Evolutionary conservation across 2,113 vertebrate genomes (phyloP).

Genomic region (Protobothrops flavoviridis): DNA sequence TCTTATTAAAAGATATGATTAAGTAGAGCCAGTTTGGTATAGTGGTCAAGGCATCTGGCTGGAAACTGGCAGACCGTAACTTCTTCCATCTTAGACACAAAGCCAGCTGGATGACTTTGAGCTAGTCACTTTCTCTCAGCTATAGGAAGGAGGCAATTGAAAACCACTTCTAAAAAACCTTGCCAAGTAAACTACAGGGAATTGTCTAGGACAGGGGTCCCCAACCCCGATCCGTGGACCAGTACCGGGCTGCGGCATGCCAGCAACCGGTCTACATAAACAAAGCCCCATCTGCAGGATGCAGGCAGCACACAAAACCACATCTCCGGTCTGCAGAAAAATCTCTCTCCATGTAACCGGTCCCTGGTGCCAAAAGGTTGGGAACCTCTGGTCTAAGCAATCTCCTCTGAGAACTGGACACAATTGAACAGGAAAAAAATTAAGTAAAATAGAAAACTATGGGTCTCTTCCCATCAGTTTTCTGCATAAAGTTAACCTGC

Average conservation of each 20-base stretch:
- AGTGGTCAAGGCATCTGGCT: no score
- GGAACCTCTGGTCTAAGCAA: background rate
- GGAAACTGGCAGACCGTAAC: no score
- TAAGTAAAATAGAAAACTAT: background rate
- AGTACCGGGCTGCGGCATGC: no score
- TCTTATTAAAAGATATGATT: background rate
- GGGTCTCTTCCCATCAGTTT: background rate
- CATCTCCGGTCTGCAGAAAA: no score
- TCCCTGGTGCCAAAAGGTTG: no score
- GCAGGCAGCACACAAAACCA: no score
- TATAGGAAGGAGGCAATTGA: background rate
- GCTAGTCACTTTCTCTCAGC: background rate
- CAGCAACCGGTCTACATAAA: no score
- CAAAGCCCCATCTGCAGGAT: no score
- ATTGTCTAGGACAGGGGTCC: background rate
- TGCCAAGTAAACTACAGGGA: background rate
- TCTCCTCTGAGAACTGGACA: background rate
- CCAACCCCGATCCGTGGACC: no score
- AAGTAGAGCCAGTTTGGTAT: no score
- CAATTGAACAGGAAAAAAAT: background rate
- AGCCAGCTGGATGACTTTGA: background rate
- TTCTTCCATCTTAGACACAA: background rate
- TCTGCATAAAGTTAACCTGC: background rate
- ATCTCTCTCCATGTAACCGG: no score
- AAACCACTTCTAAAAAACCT: background rate